Base-by-base conservation (phyloP, 2,888 invertebrate species). In the Drosophila anomalipes region DNA sequence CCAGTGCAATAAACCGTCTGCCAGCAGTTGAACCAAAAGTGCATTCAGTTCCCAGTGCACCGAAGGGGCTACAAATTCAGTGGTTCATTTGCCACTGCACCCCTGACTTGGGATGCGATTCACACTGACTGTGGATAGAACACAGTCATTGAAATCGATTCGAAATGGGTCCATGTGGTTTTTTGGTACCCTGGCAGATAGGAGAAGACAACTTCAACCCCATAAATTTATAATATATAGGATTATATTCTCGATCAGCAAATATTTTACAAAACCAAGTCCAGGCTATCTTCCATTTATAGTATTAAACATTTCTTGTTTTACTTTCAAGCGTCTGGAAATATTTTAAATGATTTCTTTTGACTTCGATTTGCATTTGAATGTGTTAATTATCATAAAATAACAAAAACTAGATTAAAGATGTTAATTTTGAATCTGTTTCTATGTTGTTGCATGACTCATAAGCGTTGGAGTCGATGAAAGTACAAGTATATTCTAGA, bases 1-100 rank as follows among this genome's bases (percentile, higher is more conserved):
- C 88, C 93, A 90, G 82, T 81, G 83, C 72, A 22, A 22, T 22
- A 22, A 22, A 22, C 22, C 83, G 82, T 79, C 78, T 69, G 74
- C 59, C 69, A 66, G 67, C 78, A 82, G 72, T 74, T 67, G 53
- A 58, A 30, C 53, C 53, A 26, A 61, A 71, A 66, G 61, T 83
- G 79, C 84, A 74, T 65, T 67, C 56, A 58, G 59, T 74, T 82
- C 65, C 54, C 71, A 71, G 33, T 71, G n/a, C 54, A 19, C 28
- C 16, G 1, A 57, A 61, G 44, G 70, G 67, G 64, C 39, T 28
- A 65, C 35, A 64, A 54, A 59, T 49, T 28, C 33, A 56, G 35
- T 35, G 57, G 30, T 59, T 52, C n/a, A 44, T 61, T 61, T 26
- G 41, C 53, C 59, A 37, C 22, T 35, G 54, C 67, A 57, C 63